A percentile compares a stretch with the other conserved stretches of the same genome.
Evolutionary conservation across 2,888 invertebrate species (phyloP).

Genomic region (Diarsia rubi): DNA sequence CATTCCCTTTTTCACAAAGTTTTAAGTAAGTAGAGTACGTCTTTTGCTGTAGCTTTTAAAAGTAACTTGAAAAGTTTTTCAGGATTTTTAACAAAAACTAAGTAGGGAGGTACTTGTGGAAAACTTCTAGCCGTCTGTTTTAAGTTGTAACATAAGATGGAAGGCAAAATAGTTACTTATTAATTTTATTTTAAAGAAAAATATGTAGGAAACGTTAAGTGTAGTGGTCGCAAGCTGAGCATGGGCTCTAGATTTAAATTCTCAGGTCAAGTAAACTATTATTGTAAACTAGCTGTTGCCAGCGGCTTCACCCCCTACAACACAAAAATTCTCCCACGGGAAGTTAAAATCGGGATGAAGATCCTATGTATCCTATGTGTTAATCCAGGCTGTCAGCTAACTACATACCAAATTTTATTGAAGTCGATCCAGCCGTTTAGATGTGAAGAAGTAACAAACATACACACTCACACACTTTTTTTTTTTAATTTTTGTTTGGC

Average conservation of each 20-base stretch:
- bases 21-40: background rate
- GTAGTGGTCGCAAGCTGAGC: background rate
- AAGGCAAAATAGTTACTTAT: slow-evolving; percentile 30
- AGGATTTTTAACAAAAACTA: slow-evolving; percentile 34
- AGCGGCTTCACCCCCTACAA: no score
- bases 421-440: no score
- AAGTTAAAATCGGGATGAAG: no score
- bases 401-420: no score
- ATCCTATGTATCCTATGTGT: no score
- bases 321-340: no score
- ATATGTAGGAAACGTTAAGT: background rate
- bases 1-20: background rate
- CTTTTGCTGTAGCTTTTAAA: slow-evolving; percentile 18
- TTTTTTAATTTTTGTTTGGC: no score
- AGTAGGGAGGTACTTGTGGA: slow-evolving; percentile 45
- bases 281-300: no score
- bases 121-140: slow-evolving; percentile 50
- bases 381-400: no score
- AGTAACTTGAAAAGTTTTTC: background rate
- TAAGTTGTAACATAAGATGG: slow-evolving; percentile 37
- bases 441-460: no score
- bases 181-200: slow-evolving; percentile 7
- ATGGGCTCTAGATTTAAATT: background rate
- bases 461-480: no score
- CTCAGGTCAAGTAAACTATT: background rate